A percentile compares a stretch with the other conserved stretches of the same genome.
Evolutionary conservation across 1,140 invertebrate genomes (phyloP).

Genomic region (Halesus radiatus): DNA sequence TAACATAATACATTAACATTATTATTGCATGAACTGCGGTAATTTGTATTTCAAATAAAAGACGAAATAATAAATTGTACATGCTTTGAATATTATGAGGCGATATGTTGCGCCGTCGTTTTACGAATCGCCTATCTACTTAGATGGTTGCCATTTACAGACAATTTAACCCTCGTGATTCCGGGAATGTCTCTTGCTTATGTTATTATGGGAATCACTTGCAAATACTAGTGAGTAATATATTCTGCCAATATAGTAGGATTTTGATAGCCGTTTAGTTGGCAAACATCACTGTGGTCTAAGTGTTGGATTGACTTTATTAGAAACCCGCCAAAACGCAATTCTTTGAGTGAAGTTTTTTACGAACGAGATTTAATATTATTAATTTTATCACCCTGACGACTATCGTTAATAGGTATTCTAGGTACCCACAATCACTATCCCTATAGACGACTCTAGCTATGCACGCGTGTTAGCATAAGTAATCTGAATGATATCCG

Average conservation of each 20-base stretch:
- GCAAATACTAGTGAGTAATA: not conserved
- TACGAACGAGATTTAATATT: no score
- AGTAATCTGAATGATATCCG: no score
- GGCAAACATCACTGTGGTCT: no score
- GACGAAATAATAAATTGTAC: not conserved
- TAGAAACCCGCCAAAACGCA: no score
- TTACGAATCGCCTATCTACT: constrained; percentile 2
- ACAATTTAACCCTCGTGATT: constrained; percentile 23
- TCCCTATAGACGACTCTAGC: no score
- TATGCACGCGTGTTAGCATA: no score
- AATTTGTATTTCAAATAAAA: not conserved
- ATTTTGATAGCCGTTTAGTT: no score
- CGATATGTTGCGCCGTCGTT: not conserved
- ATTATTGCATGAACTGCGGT: constrained; percentile 23
- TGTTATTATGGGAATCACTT: not conserved
- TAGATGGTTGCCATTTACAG: constrained; percentile 18
- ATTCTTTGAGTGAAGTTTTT: no score
- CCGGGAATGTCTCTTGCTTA: not conserved
- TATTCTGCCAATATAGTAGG: not conserved
- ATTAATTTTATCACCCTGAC: no score
- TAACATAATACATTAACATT: constrained; percentile 37
- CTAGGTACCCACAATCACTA: no score
- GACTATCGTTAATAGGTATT: no score
- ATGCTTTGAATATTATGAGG: not conserved
- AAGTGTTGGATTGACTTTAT: no score